Percentiles rank a stretch among this genome's conserved stretches.
These are phyloP conservation scores for Monochamus alternatus DNA, from an alignment of 2,888 invertebrate species.

Conservation along the genomic window DNA sequence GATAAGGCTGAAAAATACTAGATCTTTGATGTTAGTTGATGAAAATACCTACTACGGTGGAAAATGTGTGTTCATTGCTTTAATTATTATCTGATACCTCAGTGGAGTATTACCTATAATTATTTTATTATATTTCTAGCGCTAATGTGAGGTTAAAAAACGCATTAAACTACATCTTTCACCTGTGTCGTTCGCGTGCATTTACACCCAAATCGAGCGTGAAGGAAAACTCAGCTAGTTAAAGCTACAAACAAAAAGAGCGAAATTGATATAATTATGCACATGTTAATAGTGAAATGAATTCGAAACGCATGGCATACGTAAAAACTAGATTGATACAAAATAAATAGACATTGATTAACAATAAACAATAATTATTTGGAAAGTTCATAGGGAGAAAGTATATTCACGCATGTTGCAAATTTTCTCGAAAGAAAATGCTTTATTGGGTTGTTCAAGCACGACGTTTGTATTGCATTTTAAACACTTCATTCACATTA, in stretches of 20 bases:
- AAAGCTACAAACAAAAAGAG: background rate
- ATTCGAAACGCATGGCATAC: background rate
- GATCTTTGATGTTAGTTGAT: too few relatives aligned
- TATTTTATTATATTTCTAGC: too few relatives aligned
- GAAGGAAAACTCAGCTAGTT: background rate
- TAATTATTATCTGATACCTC: background rate
- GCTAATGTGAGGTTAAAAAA: too few relatives aligned
- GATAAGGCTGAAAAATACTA: too few relatives aligned
- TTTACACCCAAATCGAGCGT: background rate
- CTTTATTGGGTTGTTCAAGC: background rate
- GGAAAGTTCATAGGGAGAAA: background rate
- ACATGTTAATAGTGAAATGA: background rate
- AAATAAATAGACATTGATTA: background rate
- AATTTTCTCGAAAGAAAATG: background rate
- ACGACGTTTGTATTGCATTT: background rate
- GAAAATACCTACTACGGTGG: too few relatives aligned
- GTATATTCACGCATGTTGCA: background rate
- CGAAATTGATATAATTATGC: background rate
- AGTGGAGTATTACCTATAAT: too few relatives aligned
- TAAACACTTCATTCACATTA: background rate
- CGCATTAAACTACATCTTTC: too few relatives aligned
- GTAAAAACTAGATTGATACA: background rate
- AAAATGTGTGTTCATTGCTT: background rate
- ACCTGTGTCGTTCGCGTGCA: background rate
- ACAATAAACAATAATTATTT: constrained; percentile 8